Evolutionary conservation across 2,113 vertebrate genomes (phyloP).

Genomic region (Bujurquina vittata): DNA sequence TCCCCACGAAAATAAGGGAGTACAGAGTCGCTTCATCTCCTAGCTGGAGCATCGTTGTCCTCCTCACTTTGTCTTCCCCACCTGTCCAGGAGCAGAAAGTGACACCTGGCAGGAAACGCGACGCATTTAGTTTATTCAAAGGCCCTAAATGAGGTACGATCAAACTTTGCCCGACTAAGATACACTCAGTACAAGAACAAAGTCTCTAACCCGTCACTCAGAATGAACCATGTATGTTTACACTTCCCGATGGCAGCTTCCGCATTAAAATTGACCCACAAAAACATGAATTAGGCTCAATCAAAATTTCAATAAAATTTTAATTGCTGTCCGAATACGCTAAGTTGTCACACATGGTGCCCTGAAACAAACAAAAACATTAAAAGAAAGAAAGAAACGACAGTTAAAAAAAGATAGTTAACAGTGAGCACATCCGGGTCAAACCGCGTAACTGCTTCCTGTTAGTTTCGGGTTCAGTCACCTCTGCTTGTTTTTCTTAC

Average conservation of each 20-base stretch:
- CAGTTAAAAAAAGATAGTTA: rapidly evolving
- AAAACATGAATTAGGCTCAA: background rate
- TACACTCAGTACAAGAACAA: background rate
- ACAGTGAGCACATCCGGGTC: conserved; percentile 38
- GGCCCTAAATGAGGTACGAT: background rate
- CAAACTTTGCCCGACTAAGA: background rate
- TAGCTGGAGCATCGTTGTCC: conserved; percentile 76
- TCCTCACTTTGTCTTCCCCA: background rate
- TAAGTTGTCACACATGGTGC: background rate
- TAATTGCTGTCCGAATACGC: background rate
- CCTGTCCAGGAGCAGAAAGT: background rate
- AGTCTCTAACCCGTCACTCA: background rate
- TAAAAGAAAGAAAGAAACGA: too few relatives aligned
- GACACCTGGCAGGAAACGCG: background rate
- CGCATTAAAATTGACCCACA: background rate
- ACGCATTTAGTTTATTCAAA: background rate
- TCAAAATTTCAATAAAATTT: background rate
- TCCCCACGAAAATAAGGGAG: conserved; percentile 78
- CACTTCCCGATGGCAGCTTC: background rate
- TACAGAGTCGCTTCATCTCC: conserved; percentile 80
- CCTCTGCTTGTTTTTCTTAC: background rate
- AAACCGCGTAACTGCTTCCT: background rate
- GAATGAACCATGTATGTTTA: background rate
- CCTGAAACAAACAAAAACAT: background rate
- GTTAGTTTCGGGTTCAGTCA: background rate